Evolutionary conservation across 1,140 invertebrate genomes (phyloP).

Genomic region (Bombyx mandarina): DNA sequence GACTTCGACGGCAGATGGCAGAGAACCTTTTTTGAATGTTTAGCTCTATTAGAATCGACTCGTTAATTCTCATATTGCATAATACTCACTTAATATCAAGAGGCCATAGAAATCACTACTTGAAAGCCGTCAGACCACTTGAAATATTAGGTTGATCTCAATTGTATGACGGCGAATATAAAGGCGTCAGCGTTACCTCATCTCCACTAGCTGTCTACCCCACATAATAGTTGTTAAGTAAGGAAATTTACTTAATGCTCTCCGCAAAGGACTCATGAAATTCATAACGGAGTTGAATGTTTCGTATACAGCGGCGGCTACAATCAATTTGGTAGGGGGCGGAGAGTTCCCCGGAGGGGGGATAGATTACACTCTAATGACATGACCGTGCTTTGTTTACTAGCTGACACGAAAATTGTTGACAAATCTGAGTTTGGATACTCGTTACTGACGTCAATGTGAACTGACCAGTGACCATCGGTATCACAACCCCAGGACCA

Average conservation of each 20-base stretch:
- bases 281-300: background rate
- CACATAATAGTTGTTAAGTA: background rate
- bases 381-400: constrained; percentile 12
- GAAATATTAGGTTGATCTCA: background rate
- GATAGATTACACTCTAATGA: constrained; percentile 54
- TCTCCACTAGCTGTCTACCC: background rate
- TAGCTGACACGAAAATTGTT: background rate
- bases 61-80: no score
- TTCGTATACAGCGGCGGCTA: constrained; percentile 23
- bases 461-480: background rate
- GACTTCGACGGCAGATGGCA: no score
- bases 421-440: background rate
- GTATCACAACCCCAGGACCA: no score
- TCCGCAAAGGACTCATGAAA: background rate
- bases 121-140: background rate
- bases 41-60: no score
- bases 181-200: no score
- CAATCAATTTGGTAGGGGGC: constrained; percentile 42
- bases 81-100: no score
- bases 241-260: background rate
- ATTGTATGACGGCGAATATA: background rate
- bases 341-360: constrained; percentile 23
- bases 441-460: background rate
- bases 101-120: no score
- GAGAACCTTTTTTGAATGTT: no score